Evolutionary conservation across 2,797 vertebrate genomes (phyloP).

Genomic region (Chaunax sp.): DNA sequence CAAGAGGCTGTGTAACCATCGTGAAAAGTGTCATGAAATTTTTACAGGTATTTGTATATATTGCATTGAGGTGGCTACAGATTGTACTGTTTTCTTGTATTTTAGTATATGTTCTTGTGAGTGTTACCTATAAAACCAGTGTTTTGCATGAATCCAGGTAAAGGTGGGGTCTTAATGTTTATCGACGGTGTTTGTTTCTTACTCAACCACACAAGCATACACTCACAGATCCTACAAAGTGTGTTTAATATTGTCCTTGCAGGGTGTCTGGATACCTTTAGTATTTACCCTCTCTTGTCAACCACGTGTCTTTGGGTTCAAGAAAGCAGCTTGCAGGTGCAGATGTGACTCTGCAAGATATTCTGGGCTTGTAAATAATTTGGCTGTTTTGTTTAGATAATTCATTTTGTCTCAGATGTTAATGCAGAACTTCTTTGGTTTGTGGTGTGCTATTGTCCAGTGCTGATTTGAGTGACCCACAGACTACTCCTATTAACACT

Average conservation of each 20-base stretch:
- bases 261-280: too few relatives aligned
- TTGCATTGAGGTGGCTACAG: background rate
- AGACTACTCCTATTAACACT: too few relatives aligned
- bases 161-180: constrained; percentile 34
- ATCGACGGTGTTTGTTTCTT: constrained; percentile 2
- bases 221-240: constrained; percentile 9
- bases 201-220: background rate
- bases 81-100: background rate
- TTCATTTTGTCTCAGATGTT: background rate
- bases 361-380: background rate
- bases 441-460: background rate
- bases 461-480: background rate
- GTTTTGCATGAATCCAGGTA: constrained; percentile 32
- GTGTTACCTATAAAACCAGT: constrained; percentile 14
- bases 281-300: constrained; percentile 51
- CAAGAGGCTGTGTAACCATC: constrained; percentile 33
- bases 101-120: constrained; percentile 7
- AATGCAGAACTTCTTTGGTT: background rate
- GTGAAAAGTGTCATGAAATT: constrained; percentile 32
- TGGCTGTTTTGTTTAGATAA: background rate
- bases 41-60: constrained; percentile 23
- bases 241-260: constrained; percentile 42
- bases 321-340: constrained; percentile 56
- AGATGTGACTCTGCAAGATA: constrained; percentile 45
- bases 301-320: constrained; percentile 48